Percentiles rank a stretch among this genome's conserved stretches.
Evolutionary conservation across 2,888 invertebrate genomes (phyloP).

Genomic region (Pharmacophagus antenor): DNA sequence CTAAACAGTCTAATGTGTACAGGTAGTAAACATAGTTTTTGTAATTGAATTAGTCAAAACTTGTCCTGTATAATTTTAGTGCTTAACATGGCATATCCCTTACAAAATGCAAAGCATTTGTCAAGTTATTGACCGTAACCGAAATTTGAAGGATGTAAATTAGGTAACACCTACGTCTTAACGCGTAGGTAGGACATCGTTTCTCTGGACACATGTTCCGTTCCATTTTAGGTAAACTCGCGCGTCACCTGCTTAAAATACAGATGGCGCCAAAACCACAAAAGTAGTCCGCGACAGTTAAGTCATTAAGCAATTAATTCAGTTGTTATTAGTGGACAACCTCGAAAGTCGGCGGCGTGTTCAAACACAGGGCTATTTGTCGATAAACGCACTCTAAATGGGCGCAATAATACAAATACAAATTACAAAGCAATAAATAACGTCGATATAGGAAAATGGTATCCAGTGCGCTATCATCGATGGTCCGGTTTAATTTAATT

Average conservation of each 20-base stretch:
- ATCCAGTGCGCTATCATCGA: slow-evolving; percentile 69
- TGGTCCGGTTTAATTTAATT: slow-evolving; percentile 76
- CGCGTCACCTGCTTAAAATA: slow-evolving; percentile 29
- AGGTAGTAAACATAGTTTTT: slow-evolving; percentile 26
- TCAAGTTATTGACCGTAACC: slow-evolving; percentile 21
- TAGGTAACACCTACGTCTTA: slow-evolving; percentile 24
- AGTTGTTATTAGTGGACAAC: slow-evolving; percentile 29
- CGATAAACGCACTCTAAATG: slow-evolving; percentile 51
- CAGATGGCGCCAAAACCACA: slow-evolving; percentile 27
- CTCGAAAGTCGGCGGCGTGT: slow-evolving; percentile 37
- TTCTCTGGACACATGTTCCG: slow-evolving; percentile 12
- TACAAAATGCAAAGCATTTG: slow-evolving; percentile 15
- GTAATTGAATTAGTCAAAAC: slow-evolving; percentile 29
- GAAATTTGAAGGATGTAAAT: slow-evolving; percentile 22
- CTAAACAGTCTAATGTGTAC: slow-evolving; percentile 37
- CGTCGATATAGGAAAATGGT: slow-evolving; percentile 57
- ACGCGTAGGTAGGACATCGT: slow-evolving; percentile 23
- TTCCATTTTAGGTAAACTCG: slow-evolving; percentile 17
- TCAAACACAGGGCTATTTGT: slow-evolving; percentile 46
- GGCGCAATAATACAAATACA: slow-evolving; percentile 60
- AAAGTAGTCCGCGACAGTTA: slow-evolving; percentile 26
- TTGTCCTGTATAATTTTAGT: slow-evolving; percentile 20
- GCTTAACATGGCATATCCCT: slow-evolving; percentile 9
- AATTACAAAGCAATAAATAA: slow-evolving; percentile 70
- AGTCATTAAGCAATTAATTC: slow-evolving; percentile 30